Percentiles rank a stretch among this genome's conserved stretches.
These are phyloP conservation scores for Actinia tenebrosa DNA, from an alignment of 64 coral and sea anemone species.

Conservation along the genomic window DNA sequence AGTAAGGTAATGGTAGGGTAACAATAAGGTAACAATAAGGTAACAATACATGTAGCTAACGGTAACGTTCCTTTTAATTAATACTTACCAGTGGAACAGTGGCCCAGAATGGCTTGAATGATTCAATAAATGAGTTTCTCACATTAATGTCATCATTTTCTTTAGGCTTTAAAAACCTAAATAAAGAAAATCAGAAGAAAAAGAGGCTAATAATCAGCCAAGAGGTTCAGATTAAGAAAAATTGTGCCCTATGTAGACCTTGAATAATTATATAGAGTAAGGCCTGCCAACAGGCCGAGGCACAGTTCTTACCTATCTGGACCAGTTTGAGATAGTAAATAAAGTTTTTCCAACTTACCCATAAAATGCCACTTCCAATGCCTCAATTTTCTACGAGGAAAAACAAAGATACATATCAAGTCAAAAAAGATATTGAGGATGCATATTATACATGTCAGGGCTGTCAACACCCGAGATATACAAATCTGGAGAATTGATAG, in stretches of 20 bases:
- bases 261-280: no score
- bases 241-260: no score
- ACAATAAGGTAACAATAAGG: no score
- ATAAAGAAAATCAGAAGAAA: neutral
- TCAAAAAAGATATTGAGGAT: neutral
- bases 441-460: no score
- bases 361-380: slow-evolving; percentile 73
- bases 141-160: slow-evolving; percentile 77
- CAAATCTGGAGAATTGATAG: no score
- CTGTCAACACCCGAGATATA: no score
- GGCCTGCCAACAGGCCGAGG: neutral
- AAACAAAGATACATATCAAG: neutral
- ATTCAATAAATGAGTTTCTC: slow-evolving; percentile 59
- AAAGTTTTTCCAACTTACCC: slow-evolving; percentile 30
- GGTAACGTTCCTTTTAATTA: neutral
- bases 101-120: slow-evolving; percentile 81
- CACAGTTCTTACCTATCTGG: neutral
- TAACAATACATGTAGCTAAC: no score
- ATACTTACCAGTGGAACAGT: slow-evolving; percentile 51
- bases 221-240: no score
- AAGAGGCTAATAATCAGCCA: no score
- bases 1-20: no score
- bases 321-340: no score
- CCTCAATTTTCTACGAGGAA: slow-evolving; percentile 62
- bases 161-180: slow-evolving; percentile 65